These are phyloP conservation scores for Hyphantria cunea DNA, from an alignment of 1,140 invertebrate genomes.

Conservation along the genomic window DNA sequence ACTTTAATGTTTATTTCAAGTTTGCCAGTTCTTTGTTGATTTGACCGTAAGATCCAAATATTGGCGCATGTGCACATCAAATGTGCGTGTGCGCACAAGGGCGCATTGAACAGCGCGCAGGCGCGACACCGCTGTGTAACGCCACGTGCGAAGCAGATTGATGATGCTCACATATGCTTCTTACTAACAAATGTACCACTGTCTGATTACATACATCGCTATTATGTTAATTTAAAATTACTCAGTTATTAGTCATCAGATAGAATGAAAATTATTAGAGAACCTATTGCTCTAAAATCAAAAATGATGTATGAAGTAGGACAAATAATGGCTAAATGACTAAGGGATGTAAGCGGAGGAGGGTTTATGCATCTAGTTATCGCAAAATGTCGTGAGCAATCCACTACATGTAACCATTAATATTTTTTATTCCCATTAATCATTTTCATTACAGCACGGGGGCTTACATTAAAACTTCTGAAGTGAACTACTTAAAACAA, in stretches of 20 bases:
- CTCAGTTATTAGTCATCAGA: background rate
- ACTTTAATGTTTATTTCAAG: no score
- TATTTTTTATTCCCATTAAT: no score
- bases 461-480: no score
- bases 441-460: no score
- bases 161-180: conserved; percentile 41
- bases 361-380: no score
- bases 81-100: conserved; percentile 54
- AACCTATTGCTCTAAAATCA: background rate
- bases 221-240: conserved; percentile 12
- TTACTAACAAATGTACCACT: conserved; percentile 34
- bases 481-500: no score
- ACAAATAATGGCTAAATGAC: no score
- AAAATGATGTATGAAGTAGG: no score
- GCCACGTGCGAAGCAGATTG: conserved; percentile 66
- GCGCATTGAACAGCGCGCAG: conserved; percentile 45
- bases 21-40: background rate
- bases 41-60: conserved; percentile 23
- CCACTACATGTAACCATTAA: no score
- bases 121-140: conserved; percentile 36
- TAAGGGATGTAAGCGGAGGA: no score
- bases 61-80: conserved; percentile 61
- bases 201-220: conserved; percentile 39
- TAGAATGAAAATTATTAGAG: background rate
- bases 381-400: no score